Conservation (phyloP, 2,113 vertebrate genomes). For the Poeciliopsis retropinna region DNA sequence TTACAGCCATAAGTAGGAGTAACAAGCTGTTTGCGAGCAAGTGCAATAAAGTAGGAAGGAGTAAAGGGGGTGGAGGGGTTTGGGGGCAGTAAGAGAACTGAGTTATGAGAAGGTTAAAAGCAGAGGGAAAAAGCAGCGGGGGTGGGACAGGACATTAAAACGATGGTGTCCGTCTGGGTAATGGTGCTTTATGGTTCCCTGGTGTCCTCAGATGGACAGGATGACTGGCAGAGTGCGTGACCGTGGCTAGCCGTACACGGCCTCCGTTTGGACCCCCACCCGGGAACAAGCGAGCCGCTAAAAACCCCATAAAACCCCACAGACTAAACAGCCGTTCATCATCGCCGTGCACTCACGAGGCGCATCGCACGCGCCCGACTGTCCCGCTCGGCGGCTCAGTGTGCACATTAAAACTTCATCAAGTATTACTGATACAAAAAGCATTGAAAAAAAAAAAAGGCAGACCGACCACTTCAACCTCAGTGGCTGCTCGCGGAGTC, state of each 20-base stretch:
- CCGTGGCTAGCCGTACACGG: constrained; percentile 71
- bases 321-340: constrained; percentile 82
- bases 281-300: constrained; percentile 68
- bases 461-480: constrained; percentile 69
- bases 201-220: constrained; percentile 65
- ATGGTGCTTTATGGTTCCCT: constrained; percentile 77
- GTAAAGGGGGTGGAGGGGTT: not conserved
- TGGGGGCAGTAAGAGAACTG: constrained; percentile 21
- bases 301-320: constrained; percentile 73
- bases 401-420: constrained; percentile 79
- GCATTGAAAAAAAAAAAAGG: too few species aligned
- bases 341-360: constrained; percentile 68
- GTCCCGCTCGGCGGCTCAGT: constrained; percentile 77
- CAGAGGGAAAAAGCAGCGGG: constrained; percentile 38
- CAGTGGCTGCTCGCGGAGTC: constrained; percentile 66
- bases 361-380: constrained; percentile 62
- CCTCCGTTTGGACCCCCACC: constrained; percentile 66
- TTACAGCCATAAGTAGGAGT: constrained; percentile 44
- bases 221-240: constrained; percentile 74
- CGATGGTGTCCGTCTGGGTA: constrained; percentile 78
- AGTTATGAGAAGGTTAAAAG: constrained; percentile 72
- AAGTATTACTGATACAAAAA: constrained; percentile 72
- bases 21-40: constrained; percentile 43
- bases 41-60: constrained; percentile 36
- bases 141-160: constrained; percentile 73